phyloP scores from a whole-genome alignment of 2,888 invertebrate genomes.

The Pterostichus niger region DNA sequence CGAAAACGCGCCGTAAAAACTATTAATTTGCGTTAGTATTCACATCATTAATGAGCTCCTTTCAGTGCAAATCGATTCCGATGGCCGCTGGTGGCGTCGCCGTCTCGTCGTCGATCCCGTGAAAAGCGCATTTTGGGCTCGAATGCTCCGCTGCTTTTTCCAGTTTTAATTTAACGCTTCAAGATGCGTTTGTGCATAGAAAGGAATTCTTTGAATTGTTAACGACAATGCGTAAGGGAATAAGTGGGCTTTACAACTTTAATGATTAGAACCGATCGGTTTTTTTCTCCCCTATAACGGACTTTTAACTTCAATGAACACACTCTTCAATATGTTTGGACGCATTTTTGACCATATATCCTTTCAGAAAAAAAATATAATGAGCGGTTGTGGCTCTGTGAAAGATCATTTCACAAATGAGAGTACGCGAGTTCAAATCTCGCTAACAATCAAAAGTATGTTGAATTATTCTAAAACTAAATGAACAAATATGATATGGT shows the following conservation, averaged over 20 bases:
- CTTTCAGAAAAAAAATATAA: too few relatives aligned
- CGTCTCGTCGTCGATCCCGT: not conserved
- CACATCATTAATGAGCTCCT: constrained; percentile 50
- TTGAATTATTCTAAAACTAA: too few relatives aligned
- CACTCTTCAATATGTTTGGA: too few relatives aligned
- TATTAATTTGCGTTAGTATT: constrained; percentile 54
- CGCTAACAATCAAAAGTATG: too few relatives aligned
- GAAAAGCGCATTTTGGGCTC: constrained; percentile 52
- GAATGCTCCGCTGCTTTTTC: constrained; percentile 33
- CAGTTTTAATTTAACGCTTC: constrained; percentile 51
- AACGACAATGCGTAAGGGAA: constrained; percentile 15
- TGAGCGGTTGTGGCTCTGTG: too few relatives aligned
- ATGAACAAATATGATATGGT: too few relatives aligned
- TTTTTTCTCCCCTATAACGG: not conserved
- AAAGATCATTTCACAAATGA: too few relatives aligned
- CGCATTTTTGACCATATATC: too few relatives aligned
- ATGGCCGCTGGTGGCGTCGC: not conserved
- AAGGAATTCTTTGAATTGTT: constrained; percentile 20
- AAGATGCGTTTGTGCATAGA: constrained; percentile 43
- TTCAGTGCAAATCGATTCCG: constrained; percentile 33
- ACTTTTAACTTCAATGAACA: too few relatives aligned
- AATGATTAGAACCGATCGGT: constrained; percentile 24
- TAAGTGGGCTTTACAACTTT: constrained; percentile 22
- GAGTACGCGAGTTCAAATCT: too few relatives aligned
- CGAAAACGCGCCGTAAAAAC: constrained; percentile 51